Evolutionary conservation across 2,888 invertebrate genomes (phyloP).

Genomic region (Athalia cordata): DNA sequence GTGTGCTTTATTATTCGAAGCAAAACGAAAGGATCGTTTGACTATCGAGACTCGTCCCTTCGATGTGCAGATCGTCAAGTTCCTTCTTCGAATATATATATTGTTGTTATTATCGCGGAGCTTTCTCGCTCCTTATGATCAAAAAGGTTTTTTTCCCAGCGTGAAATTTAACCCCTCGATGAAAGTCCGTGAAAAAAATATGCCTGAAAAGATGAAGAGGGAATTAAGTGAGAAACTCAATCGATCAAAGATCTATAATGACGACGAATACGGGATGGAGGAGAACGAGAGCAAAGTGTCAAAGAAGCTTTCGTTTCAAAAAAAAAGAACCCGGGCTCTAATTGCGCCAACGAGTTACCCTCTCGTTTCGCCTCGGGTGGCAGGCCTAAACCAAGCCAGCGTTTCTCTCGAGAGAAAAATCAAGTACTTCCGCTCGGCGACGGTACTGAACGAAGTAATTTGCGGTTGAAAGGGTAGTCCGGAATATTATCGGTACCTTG

Average conservation of each 20-base stretch:
- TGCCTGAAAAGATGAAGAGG: background rate
- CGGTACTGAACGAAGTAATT: constrained; percentile 8
- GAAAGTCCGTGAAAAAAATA: no score
- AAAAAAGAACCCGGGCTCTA: constrained; percentile 18
- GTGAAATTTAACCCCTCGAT: no score
- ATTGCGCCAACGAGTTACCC: constrained; percentile 27
- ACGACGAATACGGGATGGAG: background rate
- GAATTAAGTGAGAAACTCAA: background rate
- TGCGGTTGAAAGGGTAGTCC: background rate
- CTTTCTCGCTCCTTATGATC: no score
- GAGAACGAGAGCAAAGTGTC: background rate
- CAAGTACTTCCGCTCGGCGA: background rate
- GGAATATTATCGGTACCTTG: background rate
- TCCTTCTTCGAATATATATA: no score
- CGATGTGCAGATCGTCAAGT: no score
- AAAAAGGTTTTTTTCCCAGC: no score
- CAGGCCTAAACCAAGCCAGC: background rate
- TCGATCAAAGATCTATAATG: background rate
- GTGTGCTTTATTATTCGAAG: constrained; percentile 1
- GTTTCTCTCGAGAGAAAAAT: background rate
- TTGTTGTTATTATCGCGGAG: no score
- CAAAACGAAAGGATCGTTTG: constrained; percentile 12
- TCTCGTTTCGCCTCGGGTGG: constrained; percentile 1
- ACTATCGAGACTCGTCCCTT: background rate
- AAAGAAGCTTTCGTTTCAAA: constrained; percentile 29